Percentiles rank a stretch among this genome's conserved stretches.
These are phyloP conservation scores for Melinaea marsaeus DNA, from an alignment of 2,888 invertebrate genomes.

Conservation along the genomic window DNA sequence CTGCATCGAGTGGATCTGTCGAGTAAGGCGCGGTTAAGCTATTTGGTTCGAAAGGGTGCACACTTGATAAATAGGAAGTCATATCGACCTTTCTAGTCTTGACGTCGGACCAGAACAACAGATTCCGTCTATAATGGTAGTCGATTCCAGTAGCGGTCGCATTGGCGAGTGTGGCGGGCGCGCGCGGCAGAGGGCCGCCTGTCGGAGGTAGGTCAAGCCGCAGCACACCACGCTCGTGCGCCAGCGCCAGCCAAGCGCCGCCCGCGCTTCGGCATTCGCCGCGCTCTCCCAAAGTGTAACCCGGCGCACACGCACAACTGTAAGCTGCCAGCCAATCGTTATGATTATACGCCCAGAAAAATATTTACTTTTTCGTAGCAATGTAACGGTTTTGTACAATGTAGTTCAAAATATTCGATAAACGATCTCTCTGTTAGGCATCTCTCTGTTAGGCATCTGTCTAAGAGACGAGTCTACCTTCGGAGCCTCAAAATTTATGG, in stretches of 20 bases:
- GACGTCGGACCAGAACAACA: conserved; percentile 93
- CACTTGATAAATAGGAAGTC: neutral
- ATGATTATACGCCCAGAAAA: neutral
- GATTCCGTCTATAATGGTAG: conserved; percentile 86
- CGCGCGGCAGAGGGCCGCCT: conserved; percentile 87
- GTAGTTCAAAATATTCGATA: too few relatives aligned
- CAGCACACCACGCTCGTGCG: conserved; percentile 79
- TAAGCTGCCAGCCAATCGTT: conserved; percentile 72
- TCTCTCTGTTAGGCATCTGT: too few relatives aligned
- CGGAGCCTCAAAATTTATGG: neutral
- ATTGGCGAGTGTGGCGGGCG: conserved; percentile 75
- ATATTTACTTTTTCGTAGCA: too few relatives aligned
- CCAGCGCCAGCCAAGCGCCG: conserved; percentile 78
- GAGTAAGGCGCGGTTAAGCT: too few relatives aligned
- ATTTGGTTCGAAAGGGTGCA: too few relatives aligned
- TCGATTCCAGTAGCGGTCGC: conserved; percentile 84
- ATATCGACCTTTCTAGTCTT: conserved; percentile 86
- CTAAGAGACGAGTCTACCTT: too few relatives aligned
- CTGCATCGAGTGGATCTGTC: conserved; percentile 80
- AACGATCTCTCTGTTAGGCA: too few relatives aligned
- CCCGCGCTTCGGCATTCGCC: conserved; percentile 78
- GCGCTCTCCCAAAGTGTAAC: conserved; percentile 81
- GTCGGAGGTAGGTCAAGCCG: conserved; percentile 84
- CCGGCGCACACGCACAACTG: conserved; percentile 88
- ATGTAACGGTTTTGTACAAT: too few relatives aligned